Conservation (phyloP, 2,888 invertebrate species). For the Ophioninae sp. region DNA sequence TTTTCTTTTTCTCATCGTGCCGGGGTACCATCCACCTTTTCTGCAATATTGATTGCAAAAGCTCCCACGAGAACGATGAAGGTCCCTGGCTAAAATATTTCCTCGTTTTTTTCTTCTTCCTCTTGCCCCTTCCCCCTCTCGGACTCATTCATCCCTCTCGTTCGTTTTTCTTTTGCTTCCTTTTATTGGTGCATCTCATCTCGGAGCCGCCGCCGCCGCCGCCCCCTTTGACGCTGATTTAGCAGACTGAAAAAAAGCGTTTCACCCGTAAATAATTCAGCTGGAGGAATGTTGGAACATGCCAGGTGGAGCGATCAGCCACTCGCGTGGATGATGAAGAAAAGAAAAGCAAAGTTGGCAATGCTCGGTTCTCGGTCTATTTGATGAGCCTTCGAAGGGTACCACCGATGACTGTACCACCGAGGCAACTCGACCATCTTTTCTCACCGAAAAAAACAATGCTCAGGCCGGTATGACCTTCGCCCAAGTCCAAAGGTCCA, state of each 20-base stretch:
- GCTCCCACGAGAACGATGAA: conserved; percentile 68
- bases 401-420: conserved; percentile 26
- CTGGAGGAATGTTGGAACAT: conserved; percentile 30
- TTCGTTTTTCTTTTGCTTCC: conserved; percentile 16
- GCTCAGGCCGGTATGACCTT: not conserved
- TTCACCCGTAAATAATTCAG: conserved; percentile 61
- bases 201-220: conserved; percentile 5
- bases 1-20: conserved; percentile 41
- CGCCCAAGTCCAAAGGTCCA: conserved; percentile 8
- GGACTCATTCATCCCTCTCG: conserved; percentile 55
- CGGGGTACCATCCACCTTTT: conserved; percentile 69
- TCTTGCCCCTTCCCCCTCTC: conserved; percentile 32
- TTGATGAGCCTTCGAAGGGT: not conserved
- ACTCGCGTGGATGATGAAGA: not conserved
- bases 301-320: conserved; percentile 1
- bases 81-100: conserved; percentile 59
- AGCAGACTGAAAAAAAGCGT: conserved; percentile 50
- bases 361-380: not conserved
- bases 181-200: conserved; percentile 12
- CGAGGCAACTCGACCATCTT: not conserved
- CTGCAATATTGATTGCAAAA: conserved; percentile 78
- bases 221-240: conserved; percentile 42
- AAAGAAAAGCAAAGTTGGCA: conserved; percentile 3
- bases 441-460: conserved; percentile 32
- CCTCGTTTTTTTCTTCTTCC: conserved; percentile 16